phyloP scores from a whole-genome alignment of 2,888 invertebrate genomes.

The Villa cingulata region DNA sequence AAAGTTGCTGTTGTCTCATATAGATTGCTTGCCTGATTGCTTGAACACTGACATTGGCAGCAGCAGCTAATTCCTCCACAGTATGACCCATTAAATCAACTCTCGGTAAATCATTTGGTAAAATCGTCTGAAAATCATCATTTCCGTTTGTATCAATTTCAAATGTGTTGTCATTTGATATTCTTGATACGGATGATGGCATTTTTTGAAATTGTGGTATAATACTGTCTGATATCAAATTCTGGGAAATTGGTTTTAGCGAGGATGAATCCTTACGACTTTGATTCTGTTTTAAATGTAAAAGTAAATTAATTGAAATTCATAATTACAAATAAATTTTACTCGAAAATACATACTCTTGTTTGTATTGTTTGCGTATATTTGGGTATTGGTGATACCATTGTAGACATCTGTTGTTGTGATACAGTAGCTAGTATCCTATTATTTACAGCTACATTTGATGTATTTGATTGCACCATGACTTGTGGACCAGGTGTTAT shows the following conservation, averaged over 20 bases:
- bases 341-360: neutral
- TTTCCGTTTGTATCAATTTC: slow-evolving; percentile 17
- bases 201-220: slow-evolving; percentile 42
- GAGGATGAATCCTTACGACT: neutral
- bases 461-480: slow-evolving; percentile 22
- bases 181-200: slow-evolving; percentile 44
- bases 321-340: too few species aligned
- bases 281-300: neutral
- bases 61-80: slow-evolving; percentile 44
- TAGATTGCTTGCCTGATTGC: slow-evolving; percentile 63
- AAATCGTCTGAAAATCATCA: slow-evolving; percentile 18
- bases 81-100: slow-evolving; percentile 36
- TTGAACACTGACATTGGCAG: slow-evolving; percentile 65
- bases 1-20: slow-evolving; percentile 53
- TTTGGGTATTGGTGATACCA: too few species aligned
- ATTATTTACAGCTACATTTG: slow-evolving; percentile 20
- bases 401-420: slow-evolving; percentile 29
- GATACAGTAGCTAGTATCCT: slow-evolving; percentile 38
- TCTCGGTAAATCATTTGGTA: slow-evolving; percentile 20
- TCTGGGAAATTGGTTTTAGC: slow-evolving; percentile 26
- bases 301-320: too few species aligned
- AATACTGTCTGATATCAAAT: slow-evolving; percentile 18
- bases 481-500: slow-evolving; percentile 15
- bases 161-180: slow-evolving; percentile 35
- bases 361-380: neutral